These are phyloP conservation scores for Meta bourneti DNA, from an alignment of 2,888 invertebrate genomes.

Conservation along the genomic window DNA sequence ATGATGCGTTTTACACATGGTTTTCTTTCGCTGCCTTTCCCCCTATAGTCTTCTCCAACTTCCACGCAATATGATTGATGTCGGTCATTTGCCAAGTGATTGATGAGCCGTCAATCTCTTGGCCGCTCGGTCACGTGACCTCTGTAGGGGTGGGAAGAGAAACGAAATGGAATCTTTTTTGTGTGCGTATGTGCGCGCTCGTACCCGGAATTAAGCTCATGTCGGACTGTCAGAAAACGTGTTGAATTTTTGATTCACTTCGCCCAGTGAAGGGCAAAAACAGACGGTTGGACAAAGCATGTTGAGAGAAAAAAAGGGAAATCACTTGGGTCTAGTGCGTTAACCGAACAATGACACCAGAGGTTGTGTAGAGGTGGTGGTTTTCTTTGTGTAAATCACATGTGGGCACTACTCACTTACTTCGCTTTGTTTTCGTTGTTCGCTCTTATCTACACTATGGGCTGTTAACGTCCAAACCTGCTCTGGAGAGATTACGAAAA, in stretches of 20 bases:
- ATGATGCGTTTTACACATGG: slow-evolving; percentile 77
- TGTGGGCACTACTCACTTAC: no score
- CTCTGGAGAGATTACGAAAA: no score
- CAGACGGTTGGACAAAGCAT: neutral
- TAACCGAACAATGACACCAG: neutral
- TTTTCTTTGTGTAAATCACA: no score
- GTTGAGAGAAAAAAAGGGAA: slow-evolving; percentile 1
- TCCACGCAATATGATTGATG: slow-evolving; percentile 75
- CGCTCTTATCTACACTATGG: no score
- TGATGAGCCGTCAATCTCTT: slow-evolving; percentile 73
- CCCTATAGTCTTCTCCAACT: slow-evolving; percentile 53
- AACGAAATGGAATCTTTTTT: slow-evolving; percentile 56
- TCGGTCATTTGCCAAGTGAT: slow-evolving; percentile 74
- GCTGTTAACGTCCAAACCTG: no score
- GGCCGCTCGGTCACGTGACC: slow-evolving; percentile 71
- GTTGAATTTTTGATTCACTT: slow-evolving; percentile 71
- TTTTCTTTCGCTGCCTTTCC: slow-evolving; percentile 58
- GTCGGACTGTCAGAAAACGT: slow-evolving; percentile 63
- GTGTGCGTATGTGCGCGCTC: slow-evolving; percentile 24
- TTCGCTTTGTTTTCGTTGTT: no score
- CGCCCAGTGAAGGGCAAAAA: neutral
- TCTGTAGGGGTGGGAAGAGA: slow-evolving; percentile 21
- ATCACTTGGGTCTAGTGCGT: neutral
- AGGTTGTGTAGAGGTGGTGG: neutral
- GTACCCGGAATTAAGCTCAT: slow-evolving; percentile 69